Percentiles rank a stretch among this genome's conserved stretches.
These are phyloP conservation scores for Zaprionus ornatus DNA, from an alignment of 1,140 invertebrate species.

Conservation along the genomic window DNA sequence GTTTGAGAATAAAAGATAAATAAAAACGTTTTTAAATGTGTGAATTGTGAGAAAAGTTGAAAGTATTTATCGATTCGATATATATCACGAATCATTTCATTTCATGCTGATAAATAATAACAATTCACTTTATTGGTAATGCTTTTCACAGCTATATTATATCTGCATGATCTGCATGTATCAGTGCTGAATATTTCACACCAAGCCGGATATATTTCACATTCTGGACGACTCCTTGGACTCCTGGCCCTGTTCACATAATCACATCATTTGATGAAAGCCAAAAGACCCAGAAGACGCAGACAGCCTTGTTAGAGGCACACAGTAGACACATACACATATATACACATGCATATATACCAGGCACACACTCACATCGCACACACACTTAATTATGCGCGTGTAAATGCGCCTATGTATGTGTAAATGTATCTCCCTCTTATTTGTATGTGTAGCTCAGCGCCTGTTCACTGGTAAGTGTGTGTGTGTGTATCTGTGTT, in stretches of 20 bases:
- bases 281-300: conserved; percentile 23
- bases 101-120: neutral
- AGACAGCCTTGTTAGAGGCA: conserved; percentile 28
- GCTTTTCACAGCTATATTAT: neutral
- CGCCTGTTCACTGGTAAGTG: neutral
- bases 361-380: conserved; percentile 36
- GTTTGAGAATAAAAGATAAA: neutral
- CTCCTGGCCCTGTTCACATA: conserved; percentile 22
- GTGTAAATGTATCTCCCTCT: conserved; percentile 9
- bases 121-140: neutral
- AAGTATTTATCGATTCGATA: neutral
- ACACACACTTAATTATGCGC: conserved; percentile 34
- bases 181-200: neutral
- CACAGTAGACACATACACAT: conserved; percentile 6
- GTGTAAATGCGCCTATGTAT: conserved; percentile 31
- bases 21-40: neutral
- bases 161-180: too few species aligned
- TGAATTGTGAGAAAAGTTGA: neutral
- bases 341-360: too few species aligned
- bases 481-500: neutral
- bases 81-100: neutral
- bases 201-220: conserved; percentile 34
- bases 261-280: conserved; percentile 33
- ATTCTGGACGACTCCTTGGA: conserved; percentile 26
- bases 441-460: conserved; percentile 15